Base-by-base conservation (phyloP, 2,113 vertebrate genomes). In the Dipodomys spectabilis region DNA sequence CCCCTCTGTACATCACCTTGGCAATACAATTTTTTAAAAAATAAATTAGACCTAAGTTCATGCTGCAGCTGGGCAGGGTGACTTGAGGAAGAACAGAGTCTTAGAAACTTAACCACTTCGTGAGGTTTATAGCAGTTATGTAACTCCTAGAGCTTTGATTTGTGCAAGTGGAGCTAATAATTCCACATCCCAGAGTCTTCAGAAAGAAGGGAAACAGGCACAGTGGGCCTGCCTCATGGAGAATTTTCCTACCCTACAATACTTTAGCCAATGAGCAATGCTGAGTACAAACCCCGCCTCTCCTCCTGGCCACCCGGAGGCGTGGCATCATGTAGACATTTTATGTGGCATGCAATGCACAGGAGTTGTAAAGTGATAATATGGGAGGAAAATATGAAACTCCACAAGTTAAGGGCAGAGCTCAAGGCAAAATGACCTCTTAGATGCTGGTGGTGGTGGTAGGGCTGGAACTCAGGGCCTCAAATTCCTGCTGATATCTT, bases 251-350 rank as follows among this genome's bases (percentile, higher is more conserved):
- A 7, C 18, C 10, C 6, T 16, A 35, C 22, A 30, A n/a, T 49
- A n/a, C 49, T 67, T 87, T 44, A 75, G 35, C 75, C 35, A 44
- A 80, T 86, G 32, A 71, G 77, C 68, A 91, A 32, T 1, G 0
- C n/a, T 15, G 27, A 35, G 10, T 62, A 28, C 23, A 53, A 39
- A 19, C 25, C 18, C n/a, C 4, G 0, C 5, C 11, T 67, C 49
- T n/a, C 44, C 30, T 81, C 9, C 13, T 44, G 81, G n/a, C 12
- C 10, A 32, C 16, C 4, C 82, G 62, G 9, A 11, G 57, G 30
- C 44, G 4, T 0, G 0, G 12, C 0, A 0, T 49, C 69, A 16
- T 11, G 72, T 4, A 20, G 28, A 25, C 11, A 16, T 44, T 86
- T 60, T 77, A 28, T 3, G 5, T 8, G 3, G 32, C 16, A 45